Percentiles rank a stretch among this genome's conserved stretches.
phyloP scores from a whole-genome alignment of 23 tunicate species.

The Ciona savignyi region DNA sequence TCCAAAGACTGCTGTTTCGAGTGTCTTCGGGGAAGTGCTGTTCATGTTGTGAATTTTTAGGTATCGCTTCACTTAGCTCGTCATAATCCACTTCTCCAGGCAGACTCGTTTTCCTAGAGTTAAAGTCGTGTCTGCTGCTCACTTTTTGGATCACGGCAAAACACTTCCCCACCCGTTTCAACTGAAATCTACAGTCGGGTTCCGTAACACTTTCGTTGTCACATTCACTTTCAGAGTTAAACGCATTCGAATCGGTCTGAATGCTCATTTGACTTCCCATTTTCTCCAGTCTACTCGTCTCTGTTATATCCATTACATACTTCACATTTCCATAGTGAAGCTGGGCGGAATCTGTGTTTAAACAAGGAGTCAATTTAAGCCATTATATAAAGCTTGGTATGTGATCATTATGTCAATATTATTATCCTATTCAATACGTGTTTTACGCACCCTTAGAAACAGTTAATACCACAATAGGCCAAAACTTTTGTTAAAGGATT shows the following conservation, averaged over 20 bases:
- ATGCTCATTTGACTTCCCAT: neutral
- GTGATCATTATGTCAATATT: neutral
- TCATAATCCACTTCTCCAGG: conserved; percentile 37
- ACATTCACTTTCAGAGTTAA: neutral
- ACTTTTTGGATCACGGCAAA: conserved; percentile 9
- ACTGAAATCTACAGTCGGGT: neutral
- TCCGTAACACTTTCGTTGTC: neutral
- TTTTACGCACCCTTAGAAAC: no score
- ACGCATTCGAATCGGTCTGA: neutral
- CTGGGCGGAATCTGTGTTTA: neutral
- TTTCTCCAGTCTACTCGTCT: conserved; percentile 7
- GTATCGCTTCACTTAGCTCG: conserved; percentile 2
- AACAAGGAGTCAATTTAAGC: neutral
- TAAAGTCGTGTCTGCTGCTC: neutral
- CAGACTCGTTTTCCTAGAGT: conserved; percentile 13
- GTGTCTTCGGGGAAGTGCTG: neutral
- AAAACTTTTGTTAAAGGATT: no score
- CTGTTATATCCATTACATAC: conserved; percentile 25
- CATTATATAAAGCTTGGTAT: neutral
- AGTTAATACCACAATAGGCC: no score
- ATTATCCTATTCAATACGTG: neutral
- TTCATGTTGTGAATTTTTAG: neutral
- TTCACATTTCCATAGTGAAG: conserved; percentile 8
- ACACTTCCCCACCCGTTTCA: conserved; percentile 15
- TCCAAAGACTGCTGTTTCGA: conserved; percentile 12